Percentiles rank a stretch among this genome's conserved stretches.
Evolutionary conservation across 2,888 invertebrate species (phyloP).

Genomic region (Drosophila cracens): DNA sequence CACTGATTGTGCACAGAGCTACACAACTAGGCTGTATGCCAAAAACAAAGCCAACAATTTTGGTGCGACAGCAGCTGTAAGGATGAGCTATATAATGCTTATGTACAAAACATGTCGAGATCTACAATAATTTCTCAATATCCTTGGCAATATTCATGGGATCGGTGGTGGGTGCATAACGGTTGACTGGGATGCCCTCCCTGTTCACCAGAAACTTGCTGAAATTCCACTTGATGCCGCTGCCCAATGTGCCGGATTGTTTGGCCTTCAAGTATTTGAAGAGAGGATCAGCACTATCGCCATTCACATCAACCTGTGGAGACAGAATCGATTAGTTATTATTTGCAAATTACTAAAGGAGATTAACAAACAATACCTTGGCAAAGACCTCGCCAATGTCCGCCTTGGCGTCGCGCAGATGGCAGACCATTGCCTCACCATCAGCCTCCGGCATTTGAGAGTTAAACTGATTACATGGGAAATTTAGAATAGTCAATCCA

Average conservation of each 20-base stretch:
- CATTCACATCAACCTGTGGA: constrained; percentile 83
- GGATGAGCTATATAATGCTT: constrained; percentile 12
- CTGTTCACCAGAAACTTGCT: constrained; percentile 85
- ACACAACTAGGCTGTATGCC: constrained; percentile 33
- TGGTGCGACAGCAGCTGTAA: constrained; percentile 25
- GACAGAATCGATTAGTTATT: background rate
- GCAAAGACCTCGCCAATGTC: constrained; percentile 89
- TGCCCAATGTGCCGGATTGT: constrained; percentile 83
- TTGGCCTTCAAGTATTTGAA: constrained; percentile 84
- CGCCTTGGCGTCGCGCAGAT: constrained; percentile 86
- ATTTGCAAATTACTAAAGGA: background rate
- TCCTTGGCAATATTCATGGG: constrained; percentile 84
- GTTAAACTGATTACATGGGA: constrained; percentile 94
- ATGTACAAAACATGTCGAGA: constrained; percentile 4
- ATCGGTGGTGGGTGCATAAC: constrained; percentile 85
- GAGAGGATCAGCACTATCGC: constrained; percentile 81
- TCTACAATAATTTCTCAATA: constrained; percentile 83
- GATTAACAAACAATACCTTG: constrained; percentile 84
- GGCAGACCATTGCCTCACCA: constrained; percentile 88
- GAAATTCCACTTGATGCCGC: constrained; percentile 85
- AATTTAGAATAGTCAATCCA: constrained; percentile 90
- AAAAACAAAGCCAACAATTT: constrained; percentile 26
- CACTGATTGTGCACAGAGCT: constrained; percentile 35
- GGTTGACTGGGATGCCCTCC: constrained; percentile 83
- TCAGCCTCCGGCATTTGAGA: constrained; percentile 89